Base-by-base conservation (phyloP, 2,888 invertebrate genomes). In the Cyclophora albipunctata region DNA sequence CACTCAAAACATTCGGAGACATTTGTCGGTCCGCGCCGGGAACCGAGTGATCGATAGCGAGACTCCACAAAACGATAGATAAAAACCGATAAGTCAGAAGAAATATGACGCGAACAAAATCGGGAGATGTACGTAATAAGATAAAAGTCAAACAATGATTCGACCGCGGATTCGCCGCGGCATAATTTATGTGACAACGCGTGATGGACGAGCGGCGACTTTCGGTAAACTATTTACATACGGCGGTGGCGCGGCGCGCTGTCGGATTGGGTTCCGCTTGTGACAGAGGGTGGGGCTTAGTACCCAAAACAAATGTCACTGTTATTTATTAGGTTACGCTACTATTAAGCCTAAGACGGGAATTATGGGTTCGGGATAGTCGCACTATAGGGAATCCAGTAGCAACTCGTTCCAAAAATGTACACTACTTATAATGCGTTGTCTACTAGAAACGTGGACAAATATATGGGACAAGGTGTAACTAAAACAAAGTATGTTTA, bases 61-160 rank as follows among this genome's bases (percentile, higher is more conserved):
- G 72, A 84, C 84, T 84, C 84, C 81, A 84, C 85, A 85, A 86
- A 86, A 83, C 84, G 86, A 84, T 86, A 86, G 87, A 88, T 87
- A 87, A 85, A 84, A 83, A 80, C 80, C 80, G 88, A 88, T 88
- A 88, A 87, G 80, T 84, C 84, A 80, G 78, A 84, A 87, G 87
- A 88, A 87, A 88, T 86, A 88, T 88, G 88, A 88, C 81, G 87
- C 86, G 87, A 87, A 88, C 88, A 86, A 86, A 88, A 87, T 88
- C 88, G 84, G 85, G 84, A 87, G 87, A 88, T 85, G 84, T 84
- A 83, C 84, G 87, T 87, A 87, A 87, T 87, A 87, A 88, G 88
- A 88, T 88, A 88, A 88, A 88, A 87, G 87, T 87, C 88, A 85
- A 85, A 87, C 87, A 88, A 86, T 88, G 88, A 87, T 87, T 87